Conservation (phyloP, 2,113 vertebrate genomes). For the Petrocephalus zakoni region DNA sequence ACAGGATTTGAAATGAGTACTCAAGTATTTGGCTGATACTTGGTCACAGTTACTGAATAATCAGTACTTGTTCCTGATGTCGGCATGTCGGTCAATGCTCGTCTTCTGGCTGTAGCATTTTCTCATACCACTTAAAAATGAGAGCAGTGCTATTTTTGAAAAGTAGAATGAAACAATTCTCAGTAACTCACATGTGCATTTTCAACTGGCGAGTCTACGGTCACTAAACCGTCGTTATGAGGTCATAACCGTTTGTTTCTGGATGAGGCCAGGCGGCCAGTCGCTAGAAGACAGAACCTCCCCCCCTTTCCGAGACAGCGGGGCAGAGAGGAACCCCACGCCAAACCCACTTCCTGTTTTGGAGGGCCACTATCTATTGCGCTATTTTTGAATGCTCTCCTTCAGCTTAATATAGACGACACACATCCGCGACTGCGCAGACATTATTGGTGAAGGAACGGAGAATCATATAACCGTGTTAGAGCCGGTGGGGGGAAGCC, state of each 20-base stretch:
- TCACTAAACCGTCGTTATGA: background rate
- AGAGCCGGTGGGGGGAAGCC: background rate
- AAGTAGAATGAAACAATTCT: background rate
- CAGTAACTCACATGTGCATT: background rate
- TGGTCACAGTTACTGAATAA: background rate
- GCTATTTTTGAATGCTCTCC: conserved; percentile 35
- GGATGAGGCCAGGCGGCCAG: background rate
- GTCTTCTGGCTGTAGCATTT: background rate
- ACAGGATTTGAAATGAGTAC: background rate
- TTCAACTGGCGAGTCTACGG: background rate
- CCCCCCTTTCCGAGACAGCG: conserved; percentile 16
- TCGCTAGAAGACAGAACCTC: background rate
- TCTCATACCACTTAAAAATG: background rate
- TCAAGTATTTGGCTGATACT: background rate
- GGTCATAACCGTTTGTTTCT: conserved; percentile 14
- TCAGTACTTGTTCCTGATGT: background rate
- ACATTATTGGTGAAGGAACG: background rate
- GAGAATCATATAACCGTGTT: background rate
- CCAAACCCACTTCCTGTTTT: conserved; percentile 40
- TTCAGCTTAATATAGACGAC: conserved; percentile 25
- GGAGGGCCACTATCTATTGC: background rate
- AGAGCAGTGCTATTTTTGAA: background rate
- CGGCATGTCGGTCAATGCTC: background rate
- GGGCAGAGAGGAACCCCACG: conserved; percentile 30
- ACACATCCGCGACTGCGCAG: conserved; percentile 20